Conservation (phyloP, 1,140 invertebrate genomes). For the Paraescarpia echinospica region DNA sequence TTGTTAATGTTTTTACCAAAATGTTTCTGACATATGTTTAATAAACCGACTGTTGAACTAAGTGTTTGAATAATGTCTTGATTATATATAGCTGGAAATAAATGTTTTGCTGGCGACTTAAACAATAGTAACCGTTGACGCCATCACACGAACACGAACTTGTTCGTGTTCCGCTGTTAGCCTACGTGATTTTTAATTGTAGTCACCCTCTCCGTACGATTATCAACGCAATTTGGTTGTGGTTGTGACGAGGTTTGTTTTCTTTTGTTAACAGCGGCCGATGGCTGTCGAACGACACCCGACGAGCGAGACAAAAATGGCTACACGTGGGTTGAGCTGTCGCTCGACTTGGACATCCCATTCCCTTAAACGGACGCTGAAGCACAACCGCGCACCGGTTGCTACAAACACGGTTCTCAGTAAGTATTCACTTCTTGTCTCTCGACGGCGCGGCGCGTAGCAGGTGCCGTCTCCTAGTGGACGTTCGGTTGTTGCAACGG, state of each 20-base stretch:
- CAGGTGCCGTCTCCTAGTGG: neutral
- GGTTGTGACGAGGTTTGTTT: neutral
- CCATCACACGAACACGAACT: neutral
- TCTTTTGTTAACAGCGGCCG: neutral
- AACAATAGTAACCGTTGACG: neutral
- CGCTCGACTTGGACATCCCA: neutral
- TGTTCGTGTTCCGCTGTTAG: neutral
- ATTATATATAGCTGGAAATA: neutral
- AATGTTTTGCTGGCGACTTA: no score
- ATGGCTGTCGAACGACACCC: neutral
- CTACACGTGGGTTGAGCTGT: neutral
- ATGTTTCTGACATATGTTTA: neutral
- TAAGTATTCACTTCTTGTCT: neutral
- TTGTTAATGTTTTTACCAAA: neutral
- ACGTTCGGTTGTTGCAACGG: neutral
- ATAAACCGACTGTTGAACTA: neutral
- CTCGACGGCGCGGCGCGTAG: neutral
- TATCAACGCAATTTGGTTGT: no score
- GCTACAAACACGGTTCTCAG: neutral
- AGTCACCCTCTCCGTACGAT: neutral
- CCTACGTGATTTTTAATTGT: neutral
- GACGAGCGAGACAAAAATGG: neutral
- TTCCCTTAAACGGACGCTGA: neutral
- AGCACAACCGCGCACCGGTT: neutral
- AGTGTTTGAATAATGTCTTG: neutral